phyloP scores from a whole-genome alignment of 2,888 invertebrate genomes.

The Calephelis perditalis region DNA sequence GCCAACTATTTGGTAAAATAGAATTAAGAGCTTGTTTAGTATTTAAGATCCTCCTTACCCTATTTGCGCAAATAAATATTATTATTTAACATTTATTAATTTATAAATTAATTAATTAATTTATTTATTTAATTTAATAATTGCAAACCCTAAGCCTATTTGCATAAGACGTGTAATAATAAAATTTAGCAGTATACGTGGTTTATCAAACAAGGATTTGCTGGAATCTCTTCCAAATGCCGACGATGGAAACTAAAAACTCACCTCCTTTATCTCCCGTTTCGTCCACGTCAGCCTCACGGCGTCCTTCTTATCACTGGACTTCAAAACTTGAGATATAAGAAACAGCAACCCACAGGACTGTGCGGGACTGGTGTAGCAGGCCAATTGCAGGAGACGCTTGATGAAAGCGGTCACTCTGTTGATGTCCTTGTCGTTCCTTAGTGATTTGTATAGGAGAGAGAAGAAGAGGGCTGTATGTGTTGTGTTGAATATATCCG shows the following conservation, averaged over 20 bases:
- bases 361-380: slow-evolving; percentile 86
- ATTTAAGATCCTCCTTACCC: no score
- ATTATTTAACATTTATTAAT: no score
- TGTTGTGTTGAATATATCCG: slow-evolving; percentile 82
- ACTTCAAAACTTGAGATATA: slow-evolving; percentile 81
- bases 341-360: slow-evolving; percentile 90
- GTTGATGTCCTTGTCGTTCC: slow-evolving; percentile 84
- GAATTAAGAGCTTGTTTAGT: no score
- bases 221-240: no score
- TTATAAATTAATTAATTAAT: no score
- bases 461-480: slow-evolving; percentile 90
- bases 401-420: slow-evolving; percentile 92
- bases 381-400: slow-evolving; percentile 74
- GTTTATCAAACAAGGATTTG: no score
- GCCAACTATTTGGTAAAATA: no score
- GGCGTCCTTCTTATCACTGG: slow-evolving; percentile 51
- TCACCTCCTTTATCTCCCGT: slow-evolving; percentile 50
- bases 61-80: no score
- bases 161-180: no score
- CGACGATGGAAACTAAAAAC: slow-evolving; percentile 6
- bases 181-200: no score
- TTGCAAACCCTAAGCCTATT: no score
- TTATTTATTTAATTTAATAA: no score
- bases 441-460: slow-evolving; percentile 90
- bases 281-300: slow-evolving; percentile 51